Conservation (phyloP, 2,797 vertebrate species). For the Lemur catta region DNA sequence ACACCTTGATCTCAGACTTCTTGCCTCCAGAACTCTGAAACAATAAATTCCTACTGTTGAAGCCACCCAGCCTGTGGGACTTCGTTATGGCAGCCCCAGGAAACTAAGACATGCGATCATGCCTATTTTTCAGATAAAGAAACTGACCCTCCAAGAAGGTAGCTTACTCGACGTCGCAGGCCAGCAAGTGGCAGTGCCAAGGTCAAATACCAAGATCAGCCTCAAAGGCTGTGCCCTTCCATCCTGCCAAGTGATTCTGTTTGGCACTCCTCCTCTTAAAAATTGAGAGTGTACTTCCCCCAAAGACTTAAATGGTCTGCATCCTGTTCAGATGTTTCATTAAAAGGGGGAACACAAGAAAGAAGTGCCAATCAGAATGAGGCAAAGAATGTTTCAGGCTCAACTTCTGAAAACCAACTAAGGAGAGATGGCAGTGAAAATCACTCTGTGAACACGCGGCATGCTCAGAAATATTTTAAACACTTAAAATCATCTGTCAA, state of each 20-base stretch:
- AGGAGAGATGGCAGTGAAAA: not conserved
- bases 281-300: not conserved
- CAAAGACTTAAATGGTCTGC: not conserved
- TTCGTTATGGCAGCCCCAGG: not conserved
- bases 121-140: not conserved
- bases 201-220: not conserved
- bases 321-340: not conserved
- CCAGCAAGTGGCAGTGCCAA: not conserved
- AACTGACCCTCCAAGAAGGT: not conserved
- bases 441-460: not conserved
- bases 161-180: not conserved
- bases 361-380: not conserved
- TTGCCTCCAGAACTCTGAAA: not conserved
- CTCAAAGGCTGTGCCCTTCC: not conserved
- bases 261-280: not conserved
- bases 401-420: not conserved
- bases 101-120: not conserved
- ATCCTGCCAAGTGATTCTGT: not conserved
- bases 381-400: not conserved
- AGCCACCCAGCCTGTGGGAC: too few relatives aligned
- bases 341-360: not conserved
- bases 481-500: not conserved
- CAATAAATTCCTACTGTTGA: not conserved
- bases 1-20: not conserved
- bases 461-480: conserved; percentile 18